Percentiles rank a stretch among this genome's conserved stretches.
Conservation (phyloP, 35 echinoderm and acorn worm species). For the Lytechinus variegatus region DNA sequence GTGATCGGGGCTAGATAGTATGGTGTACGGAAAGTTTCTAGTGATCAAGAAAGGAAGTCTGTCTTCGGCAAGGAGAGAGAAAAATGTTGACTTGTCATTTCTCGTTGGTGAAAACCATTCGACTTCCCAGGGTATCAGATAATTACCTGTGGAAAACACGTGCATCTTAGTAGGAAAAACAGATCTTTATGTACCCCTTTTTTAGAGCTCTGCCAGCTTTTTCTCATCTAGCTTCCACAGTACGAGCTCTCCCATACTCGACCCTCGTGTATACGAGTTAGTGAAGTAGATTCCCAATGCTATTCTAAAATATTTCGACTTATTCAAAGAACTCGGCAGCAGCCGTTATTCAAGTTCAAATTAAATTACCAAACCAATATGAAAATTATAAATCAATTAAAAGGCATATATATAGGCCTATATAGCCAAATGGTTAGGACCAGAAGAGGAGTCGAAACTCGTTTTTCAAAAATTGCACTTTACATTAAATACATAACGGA, state of each 20-base stretch:
- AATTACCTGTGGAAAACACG: slow-evolving; percentile 10
- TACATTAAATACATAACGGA: no score
- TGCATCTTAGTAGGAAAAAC: background rate
- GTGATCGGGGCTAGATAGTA: background rate
- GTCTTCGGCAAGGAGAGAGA: background rate
- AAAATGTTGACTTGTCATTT: background rate
- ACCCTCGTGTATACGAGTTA: background rate
- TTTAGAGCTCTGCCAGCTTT: background rate
- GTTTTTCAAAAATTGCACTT: no score
- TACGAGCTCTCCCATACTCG: background rate
- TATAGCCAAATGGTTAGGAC: no score
- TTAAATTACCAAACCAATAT: no score
- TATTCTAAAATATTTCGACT: background rate
- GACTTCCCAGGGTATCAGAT: background rate
- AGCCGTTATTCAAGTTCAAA: no score
- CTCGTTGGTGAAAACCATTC: background rate
- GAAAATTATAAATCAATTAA: no score
- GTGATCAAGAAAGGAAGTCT: slow-evolving; percentile 7
- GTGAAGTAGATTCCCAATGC: background rate
- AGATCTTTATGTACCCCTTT: background rate
- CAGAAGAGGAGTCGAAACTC: no score
- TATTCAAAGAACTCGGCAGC: no score
- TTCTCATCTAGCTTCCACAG: background rate
- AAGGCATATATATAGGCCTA: no score
- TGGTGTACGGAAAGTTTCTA: background rate